These are phyloP conservation scores for Himalopsyche anomala DNA, from an alignment of 2,888 invertebrate species.

Conservation along the genomic window DNA sequence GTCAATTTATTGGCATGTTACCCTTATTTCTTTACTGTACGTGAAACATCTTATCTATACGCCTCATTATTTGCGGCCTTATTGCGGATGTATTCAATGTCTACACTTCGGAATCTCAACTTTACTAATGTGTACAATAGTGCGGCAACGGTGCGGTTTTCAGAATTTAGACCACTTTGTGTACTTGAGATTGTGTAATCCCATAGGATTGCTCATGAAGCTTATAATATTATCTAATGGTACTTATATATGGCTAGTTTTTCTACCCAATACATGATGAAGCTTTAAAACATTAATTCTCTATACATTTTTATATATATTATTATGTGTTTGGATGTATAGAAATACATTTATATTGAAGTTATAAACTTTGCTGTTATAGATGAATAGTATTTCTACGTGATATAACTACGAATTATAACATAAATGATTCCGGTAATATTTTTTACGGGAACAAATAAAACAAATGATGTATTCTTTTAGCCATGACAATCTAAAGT, in stretches of 20 bases:
- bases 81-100: slow-evolving; percentile 34
- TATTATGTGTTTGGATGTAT: not conserved
- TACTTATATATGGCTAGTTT: not conserved
- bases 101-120: slow-evolving; percentile 33
- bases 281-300: not conserved
- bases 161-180: slow-evolving; percentile 18
- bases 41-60: not conserved
- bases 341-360: no score
- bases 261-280: not conserved
- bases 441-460: no score
- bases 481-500: no score
- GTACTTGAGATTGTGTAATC: slow-evolving; percentile 40
- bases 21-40: not conserved
- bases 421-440: no score
- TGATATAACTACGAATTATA: no score
- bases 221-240: not conserved
- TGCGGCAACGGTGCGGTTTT: not conserved
- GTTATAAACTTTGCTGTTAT: no score
- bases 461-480: no score
- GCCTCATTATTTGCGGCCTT: slow-evolving; percentile 7
- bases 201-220: slow-evolving; percentile 13
- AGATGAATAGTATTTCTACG: no score
- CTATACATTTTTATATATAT: no score
- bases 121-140: slow-evolving; percentile 31
- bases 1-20: not conserved